These are phyloP conservation scores for Clarias pachynema DNA, from an alignment of 2,797 vertebrate species.

Conservation along the genomic window DNA sequence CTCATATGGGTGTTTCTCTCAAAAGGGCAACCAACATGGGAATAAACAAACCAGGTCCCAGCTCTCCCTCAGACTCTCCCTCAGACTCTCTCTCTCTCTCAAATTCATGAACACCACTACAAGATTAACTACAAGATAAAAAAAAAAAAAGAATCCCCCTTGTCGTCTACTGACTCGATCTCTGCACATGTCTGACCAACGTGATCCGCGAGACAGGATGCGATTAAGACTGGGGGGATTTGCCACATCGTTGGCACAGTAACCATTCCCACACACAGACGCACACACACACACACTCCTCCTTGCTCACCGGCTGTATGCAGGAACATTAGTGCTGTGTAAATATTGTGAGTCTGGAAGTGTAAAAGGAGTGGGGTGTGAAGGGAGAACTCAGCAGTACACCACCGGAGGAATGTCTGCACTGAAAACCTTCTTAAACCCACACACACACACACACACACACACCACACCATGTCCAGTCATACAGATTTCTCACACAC, in stretches of 20 bases:
- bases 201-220: conserved; percentile 60
- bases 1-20: neutral
- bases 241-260: conserved; percentile 61
- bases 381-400: conserved; percentile 58
- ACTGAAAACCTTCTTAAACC: neutral
- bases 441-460: neutral
- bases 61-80: neutral
- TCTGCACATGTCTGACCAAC: conserved; percentile 64
- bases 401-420: conserved; percentile 50
- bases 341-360: conserved; percentile 50
- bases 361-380: conserved; percentile 21
- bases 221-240: conserved; percentile 65
- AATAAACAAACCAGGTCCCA: neutral
- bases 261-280: conserved; percentile 61
- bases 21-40: neutral
- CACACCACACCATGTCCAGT: neutral
- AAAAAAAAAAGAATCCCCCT: no score
- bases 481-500: neutral
- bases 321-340: conserved; percentile 43
- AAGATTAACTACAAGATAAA: no score
- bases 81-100: conserved; percentile 41
- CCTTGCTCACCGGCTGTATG: conserved; percentile 47
- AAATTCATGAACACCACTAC: neutral
- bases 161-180: neutral
- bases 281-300: conserved; percentile 24